phyloP scores from a whole-genome alignment of 2,113 vertebrate genomes.

The Chaenocephalus aceratus region DNA sequence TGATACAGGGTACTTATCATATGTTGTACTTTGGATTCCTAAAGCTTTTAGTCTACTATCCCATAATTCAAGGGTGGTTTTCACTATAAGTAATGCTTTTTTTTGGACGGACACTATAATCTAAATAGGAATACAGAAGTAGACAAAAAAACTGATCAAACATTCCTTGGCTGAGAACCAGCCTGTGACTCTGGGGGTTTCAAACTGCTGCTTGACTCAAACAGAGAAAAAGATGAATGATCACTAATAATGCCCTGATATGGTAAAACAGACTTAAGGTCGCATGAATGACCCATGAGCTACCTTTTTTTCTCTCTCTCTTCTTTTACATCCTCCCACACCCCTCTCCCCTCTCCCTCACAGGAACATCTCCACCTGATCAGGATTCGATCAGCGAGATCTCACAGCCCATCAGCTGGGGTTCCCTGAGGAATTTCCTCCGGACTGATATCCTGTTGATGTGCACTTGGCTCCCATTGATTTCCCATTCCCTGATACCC shows the following conservation, averaged over 20 bases:
- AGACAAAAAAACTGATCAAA: background rate
- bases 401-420: constrained; percentile 15
- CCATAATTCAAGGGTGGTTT: too few species aligned
- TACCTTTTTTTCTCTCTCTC: background rate
- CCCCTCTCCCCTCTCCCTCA: background rate
- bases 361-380: constrained; percentile 11
- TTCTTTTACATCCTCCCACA: background rate
- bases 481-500: constrained; percentile 59
- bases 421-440: constrained; percentile 51
- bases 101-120: too few species aligned
- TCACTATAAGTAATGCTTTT: too few species aligned
- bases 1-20: too few species aligned
- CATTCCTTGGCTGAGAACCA: background rate
- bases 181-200: background rate
- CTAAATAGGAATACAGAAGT: background rate
- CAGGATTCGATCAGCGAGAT: constrained; percentile 44
- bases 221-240: background rate
- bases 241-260: background rate
- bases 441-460: constrained; percentile 61
- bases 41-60: too few species aligned
- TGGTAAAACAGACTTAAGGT: background rate
- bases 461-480: constrained; percentile 70
- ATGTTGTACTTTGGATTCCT: too few species aligned
- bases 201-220: background rate
- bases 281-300: background rate